These are phyloP conservation scores for Eupelmus urozonus DNA, from an alignment of 2,888 invertebrate genomes.

Conservation along the genomic window DNA sequence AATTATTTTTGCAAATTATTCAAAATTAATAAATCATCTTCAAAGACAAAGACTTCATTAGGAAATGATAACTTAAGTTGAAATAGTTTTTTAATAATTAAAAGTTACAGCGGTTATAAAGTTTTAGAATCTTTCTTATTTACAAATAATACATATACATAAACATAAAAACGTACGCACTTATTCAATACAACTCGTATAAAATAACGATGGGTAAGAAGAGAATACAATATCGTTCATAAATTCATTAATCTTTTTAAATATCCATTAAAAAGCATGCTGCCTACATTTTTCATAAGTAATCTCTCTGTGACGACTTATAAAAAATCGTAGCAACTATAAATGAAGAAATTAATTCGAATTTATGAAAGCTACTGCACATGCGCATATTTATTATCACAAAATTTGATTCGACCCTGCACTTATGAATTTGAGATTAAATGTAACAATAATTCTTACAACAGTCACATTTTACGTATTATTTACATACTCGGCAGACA, in stretches of 20 bases:
- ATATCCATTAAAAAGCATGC: no score
- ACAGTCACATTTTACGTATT: background rate
- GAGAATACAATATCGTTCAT: background rate
- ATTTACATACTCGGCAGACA: background rate
- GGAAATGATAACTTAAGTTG: no score
- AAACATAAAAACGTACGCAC: slow-evolving; percentile 9
- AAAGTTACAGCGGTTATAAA: no score
- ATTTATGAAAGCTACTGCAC: no score
- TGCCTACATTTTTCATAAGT: no score
- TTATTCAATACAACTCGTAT: slow-evolving; percentile 41
- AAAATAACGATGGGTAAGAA: slow-evolving; percentile 33
- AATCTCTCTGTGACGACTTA: no score
- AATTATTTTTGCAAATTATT: no score
- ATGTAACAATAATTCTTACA: slow-evolving; percentile 12
- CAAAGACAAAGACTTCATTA: no score
- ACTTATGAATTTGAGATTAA: slow-evolving; percentile 24
- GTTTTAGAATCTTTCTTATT: slow-evolving; percentile 30
- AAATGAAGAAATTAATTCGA: no score
- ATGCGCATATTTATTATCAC: slow-evolving; percentile 32
- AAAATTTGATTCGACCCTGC: slow-evolving; percentile 28
- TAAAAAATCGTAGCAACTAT: no score
- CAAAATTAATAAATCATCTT: no score
- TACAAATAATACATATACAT: slow-evolving; percentile 41
- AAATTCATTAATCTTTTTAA: background rate
- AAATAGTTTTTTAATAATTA: no score